A percentile compares a stretch with the other conserved stretches of the same genome.
Evolutionary conservation across 2,888 invertebrate genomes (phyloP).

Genomic region (Minunthozetes semirufus): DNA sequence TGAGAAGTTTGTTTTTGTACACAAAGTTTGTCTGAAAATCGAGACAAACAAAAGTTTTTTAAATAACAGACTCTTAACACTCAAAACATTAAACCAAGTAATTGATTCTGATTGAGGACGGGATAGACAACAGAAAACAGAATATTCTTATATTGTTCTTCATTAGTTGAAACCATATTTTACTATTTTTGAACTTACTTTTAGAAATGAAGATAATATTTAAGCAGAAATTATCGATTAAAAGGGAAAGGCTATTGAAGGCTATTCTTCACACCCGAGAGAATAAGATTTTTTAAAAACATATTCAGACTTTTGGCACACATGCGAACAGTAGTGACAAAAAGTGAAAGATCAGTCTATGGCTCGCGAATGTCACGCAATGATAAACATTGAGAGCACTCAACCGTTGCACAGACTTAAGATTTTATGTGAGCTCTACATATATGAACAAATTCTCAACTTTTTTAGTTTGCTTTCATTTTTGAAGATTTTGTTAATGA

Average conservation of each 20-base stretch:
- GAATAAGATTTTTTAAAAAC: not conserved
- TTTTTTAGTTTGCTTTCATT: not conserved
- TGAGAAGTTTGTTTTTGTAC: constrained; percentile 8
- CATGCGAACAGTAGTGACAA: not conserved
- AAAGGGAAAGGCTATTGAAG: not conserved
- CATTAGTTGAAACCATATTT: not conserved
- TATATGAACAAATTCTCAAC: constrained; percentile 3
- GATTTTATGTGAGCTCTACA: not conserved
- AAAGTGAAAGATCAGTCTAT: constrained; percentile 5
- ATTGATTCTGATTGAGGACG: no score
- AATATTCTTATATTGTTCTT: no score
- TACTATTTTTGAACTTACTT: not conserved
- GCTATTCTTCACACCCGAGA: constrained; percentile 15
- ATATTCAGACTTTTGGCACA: not conserved
- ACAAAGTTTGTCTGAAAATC: not conserved
- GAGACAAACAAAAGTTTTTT: not conserved
- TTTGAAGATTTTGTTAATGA: no score
- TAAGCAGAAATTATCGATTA: not conserved
- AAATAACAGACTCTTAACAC: not conserved
- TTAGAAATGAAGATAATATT: not conserved
- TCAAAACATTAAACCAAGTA: not conserved
- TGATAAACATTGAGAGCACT: not conserved
- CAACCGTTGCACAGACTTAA: not conserved
- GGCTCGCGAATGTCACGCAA: constrained; percentile 25
- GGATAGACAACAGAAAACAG: no score